Percentiles rank a stretch among this genome's conserved stretches.
phyloP scores from a whole-genome alignment of 1,140 invertebrate species.

The Trichomalopsis sarcophagae region DNA sequence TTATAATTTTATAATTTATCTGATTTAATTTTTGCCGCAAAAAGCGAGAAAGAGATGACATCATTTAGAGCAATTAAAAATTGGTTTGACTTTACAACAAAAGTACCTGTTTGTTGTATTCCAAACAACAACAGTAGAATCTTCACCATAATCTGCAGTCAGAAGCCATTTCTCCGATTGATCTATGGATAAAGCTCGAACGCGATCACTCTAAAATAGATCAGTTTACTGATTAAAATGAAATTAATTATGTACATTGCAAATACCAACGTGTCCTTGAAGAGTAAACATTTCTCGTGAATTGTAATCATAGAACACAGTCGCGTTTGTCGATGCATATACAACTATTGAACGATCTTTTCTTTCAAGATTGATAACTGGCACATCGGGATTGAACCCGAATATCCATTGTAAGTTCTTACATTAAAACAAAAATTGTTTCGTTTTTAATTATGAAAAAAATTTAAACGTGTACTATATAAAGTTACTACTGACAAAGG shows the following conservation, averaged over 20 bases:
- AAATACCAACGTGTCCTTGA: conserved; percentile 76
- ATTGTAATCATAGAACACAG: conserved; percentile 75
- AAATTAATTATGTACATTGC: conserved; percentile 45
- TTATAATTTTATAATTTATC: no score
- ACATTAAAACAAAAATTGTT: conserved; percentile 41
- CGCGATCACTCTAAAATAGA: conserved; percentile 70
- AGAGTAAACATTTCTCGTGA: conserved; percentile 74
- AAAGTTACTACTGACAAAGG: conserved; percentile 7
- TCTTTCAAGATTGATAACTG: conserved; percentile 75
- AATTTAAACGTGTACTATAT: neutral
- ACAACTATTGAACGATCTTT: conserved; percentile 70
- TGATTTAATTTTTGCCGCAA: no score
- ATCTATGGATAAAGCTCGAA: conserved; percentile 71
- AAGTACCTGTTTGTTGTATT: conserved; percentile 61
- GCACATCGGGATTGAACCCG: conserved; percentile 74
- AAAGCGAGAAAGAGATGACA: no score
- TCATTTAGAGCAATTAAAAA: neutral
- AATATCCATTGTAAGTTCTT: conserved; percentile 76
- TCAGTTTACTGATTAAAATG: neutral
- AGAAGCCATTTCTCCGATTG: conserved; percentile 74
- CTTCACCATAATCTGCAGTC: conserved; percentile 74
- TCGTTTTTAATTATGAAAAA: neutral
- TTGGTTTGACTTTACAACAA: conserved; percentile 24
- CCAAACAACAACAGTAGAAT: conserved; percentile 77
- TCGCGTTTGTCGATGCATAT: conserved; percentile 75